These are phyloP conservation scores for human DNA, from an alignment of 2,113 vertebrate species.

Conservation along the genomic window DNA sequence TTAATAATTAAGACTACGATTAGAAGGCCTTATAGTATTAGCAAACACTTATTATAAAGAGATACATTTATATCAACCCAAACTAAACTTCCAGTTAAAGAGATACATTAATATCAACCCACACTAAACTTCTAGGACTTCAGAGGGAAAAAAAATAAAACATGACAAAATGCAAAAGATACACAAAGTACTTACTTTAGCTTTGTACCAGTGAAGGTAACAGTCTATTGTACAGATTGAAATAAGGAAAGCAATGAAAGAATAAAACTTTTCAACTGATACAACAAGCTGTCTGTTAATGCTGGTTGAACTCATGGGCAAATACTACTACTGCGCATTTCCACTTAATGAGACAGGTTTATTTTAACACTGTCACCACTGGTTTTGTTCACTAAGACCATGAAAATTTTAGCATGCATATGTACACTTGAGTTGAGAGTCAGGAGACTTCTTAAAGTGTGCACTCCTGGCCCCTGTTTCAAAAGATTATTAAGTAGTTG, in stretches of 20 bases:
- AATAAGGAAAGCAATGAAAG: slow-evolving; percentile 25
- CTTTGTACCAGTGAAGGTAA: not conserved
- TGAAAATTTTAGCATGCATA: not conserved
- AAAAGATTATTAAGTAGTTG: not conserved
- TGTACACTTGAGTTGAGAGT: not conserved
- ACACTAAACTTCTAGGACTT: not conserved
- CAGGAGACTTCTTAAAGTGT: not conserved
- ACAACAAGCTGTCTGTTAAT: not conserved
- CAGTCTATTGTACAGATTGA: not conserved
- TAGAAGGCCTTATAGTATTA: not conserved
- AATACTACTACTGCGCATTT: not conserved
- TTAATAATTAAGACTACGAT: not conserved
- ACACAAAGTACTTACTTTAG: not conserved
- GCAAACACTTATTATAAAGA: not conserved
- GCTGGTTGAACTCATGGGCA: not conserved
- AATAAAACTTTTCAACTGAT: not conserved
- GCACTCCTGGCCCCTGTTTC: not conserved
- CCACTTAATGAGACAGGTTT: not conserved
- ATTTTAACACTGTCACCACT: not conserved
- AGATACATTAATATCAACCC: not conserved
- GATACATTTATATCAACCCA: not conserved
- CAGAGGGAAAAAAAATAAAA: not conserved
- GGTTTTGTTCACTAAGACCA: not conserved
- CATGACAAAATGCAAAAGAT: slow-evolving; percentile 5
- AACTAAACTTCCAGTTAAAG: not conserved